Evolutionary conservation across 2,888 invertebrate genomes (phyloP).

Genomic region (Plemyria rubiginata): DNA sequence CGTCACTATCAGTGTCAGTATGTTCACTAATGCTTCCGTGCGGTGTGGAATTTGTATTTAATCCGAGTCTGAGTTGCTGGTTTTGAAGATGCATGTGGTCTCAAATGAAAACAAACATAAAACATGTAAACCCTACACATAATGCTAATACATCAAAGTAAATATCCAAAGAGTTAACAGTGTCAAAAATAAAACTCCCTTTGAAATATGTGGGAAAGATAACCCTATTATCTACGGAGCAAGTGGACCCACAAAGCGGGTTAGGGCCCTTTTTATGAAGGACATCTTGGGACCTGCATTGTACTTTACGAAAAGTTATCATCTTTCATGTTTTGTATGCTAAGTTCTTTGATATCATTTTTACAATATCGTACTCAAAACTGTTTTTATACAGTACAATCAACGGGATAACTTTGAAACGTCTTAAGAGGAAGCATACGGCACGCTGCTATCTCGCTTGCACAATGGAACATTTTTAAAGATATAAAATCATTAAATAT

Average conservation of each 20-base stretch:
- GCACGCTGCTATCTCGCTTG: no score
- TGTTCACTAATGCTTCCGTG: not conserved
- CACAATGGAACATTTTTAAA: no score
- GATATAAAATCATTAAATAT: no score
- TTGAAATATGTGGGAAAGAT: slow-evolving; percentile 43
- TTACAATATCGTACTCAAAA: no score
- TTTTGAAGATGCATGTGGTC: not conserved
- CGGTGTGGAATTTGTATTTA: slow-evolving; percentile 12
- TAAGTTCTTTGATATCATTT: no score
- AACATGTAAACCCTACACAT: slow-evolving; percentile 2
- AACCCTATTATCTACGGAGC: slow-evolving; percentile 45
- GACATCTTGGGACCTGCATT: not conserved
- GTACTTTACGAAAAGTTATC: not conserved
- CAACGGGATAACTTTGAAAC: no score
- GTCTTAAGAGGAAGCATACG: no score
- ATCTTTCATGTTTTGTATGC: not conserved
- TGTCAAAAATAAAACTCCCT: slow-evolving; percentile 31
- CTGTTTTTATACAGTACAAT: no score
- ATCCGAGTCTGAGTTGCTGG: slow-evolving; percentile 5
- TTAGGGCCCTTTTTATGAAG: slow-evolving; percentile 15
- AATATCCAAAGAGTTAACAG: slow-evolving; percentile 31
- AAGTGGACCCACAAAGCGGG: slow-evolving; percentile 46
- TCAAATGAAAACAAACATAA: not conserved
- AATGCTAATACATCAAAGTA: slow-evolving; percentile 28
- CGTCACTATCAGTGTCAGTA: no score